Evolutionary conservation across 2,888 invertebrate species (phyloP).

Genomic region (Dynastes grantii): DNA sequence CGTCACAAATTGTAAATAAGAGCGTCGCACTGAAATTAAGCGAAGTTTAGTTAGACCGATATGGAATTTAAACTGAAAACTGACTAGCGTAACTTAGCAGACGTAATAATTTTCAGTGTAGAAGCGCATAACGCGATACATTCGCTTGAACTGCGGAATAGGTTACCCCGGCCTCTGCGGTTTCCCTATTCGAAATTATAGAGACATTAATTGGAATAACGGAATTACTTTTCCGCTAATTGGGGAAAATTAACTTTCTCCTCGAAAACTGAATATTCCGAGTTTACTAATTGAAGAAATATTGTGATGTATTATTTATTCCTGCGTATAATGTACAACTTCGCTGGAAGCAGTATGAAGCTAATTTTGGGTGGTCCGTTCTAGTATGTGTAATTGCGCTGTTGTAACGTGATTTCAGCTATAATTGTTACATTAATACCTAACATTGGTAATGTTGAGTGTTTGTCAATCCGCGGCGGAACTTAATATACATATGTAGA

Average conservation of each 20-base stretch:
- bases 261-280: not conserved
- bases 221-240: slow-evolving; percentile 13
- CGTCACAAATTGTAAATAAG: not conserved
- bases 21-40: not conserved
- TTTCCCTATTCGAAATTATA: not conserved
- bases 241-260: slow-evolving; percentile 1
- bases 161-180: not conserved
- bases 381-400: too few species aligned
- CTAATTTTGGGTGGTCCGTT: too few species aligned
- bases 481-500: too few species aligned
- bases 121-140: not conserved
- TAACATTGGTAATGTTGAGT: too few species aligned
- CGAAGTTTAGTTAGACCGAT: not conserved
- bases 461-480: too few species aligned
- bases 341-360: too few species aligned
- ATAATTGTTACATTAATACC: too few species aligned
- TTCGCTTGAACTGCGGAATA: not conserved
- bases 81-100: not conserved
- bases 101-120: not conserved
- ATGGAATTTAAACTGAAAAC: slow-evolving; percentile 16
- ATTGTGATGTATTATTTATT: too few species aligned
- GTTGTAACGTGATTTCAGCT: too few species aligned
- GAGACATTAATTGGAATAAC: slow-evolving; percentile 13
- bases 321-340: too few species aligned
- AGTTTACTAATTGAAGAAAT: not conserved